Evolutionary conservation across 2,888 invertebrate species (phyloP), one percentile per base, ranked within the genome.

Genomic region (Lordiphosa fenestrarum): DNA sequence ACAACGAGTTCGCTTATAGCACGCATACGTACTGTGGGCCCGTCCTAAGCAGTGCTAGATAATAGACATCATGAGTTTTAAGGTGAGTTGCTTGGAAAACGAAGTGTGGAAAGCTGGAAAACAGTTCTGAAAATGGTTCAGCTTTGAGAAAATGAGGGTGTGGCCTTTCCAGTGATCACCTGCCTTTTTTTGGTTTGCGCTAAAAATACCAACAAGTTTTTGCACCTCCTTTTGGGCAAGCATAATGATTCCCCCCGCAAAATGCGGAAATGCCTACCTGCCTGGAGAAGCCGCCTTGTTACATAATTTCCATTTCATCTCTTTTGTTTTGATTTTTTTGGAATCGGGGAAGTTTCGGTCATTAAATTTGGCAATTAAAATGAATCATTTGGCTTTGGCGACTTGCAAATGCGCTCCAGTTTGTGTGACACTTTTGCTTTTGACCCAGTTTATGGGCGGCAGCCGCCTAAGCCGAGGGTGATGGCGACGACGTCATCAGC

Each of bases 401-500:
- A 81, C 83, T 75, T 65, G 62, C 61, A 75, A 82, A 78, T 84
- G 76, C 80, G 83, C 80, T 81, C 76, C 82, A 78, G 67, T 71
- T 78, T 68, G 66, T 71, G 64, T 19, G 48, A 19, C 19, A 40
- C 21, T 39, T 23, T 13, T 41, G 57, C 53, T 53, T 56, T 41
- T 77, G 77, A 77, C 77, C 77, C 82, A 77, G 48, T 84, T 84
- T 71, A 64, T 66, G 65, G 61, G 48, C 25, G 25, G 6, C 25
- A 25, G 25, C 6, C 25, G 6, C 25, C 58, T 52, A 50, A 42
- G 15, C 35, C 48, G 42, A 52, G 44, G 58, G 66, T 23, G 23
- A 23, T 23, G 23, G 4, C 59, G 53, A 41, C 53, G 38, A 51
- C 62, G 73, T 76, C 77, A 73, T 55, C 51, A 50, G 58, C 57